Conservation (phyloP, 2,888 invertebrate species). For the Zhengitettix transpicula region DNA sequence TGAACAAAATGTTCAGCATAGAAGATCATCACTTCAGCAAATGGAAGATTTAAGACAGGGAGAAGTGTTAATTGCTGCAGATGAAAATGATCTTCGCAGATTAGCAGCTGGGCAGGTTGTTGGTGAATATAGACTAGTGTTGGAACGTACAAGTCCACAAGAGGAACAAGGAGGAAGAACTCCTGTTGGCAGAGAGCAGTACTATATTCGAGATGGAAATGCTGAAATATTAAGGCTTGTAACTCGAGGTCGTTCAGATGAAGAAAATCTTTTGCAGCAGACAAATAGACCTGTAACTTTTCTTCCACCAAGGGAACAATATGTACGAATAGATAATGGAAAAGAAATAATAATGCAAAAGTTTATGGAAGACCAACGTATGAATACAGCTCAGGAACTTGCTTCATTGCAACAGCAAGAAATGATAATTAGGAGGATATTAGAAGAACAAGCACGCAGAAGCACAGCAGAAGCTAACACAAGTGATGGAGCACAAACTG, state of each 20-base stretch:
- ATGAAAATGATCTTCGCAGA: background rate
- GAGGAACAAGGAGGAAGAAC: background rate
- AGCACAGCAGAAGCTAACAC: background rate
- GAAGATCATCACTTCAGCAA: background rate
- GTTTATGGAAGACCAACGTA: constrained; percentile 58
- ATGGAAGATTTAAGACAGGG: background rate
- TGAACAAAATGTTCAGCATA: background rate
- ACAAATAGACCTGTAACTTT: background rate
- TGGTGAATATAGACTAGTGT: background rate
- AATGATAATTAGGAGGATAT: background rate
- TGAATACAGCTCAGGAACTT: background rate
- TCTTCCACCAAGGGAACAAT: constrained; percentile 24
- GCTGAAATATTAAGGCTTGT: constrained; percentile 67
- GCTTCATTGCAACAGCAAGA: background rate
- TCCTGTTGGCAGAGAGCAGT: constrained; percentile 38
- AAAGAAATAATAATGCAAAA: constrained; percentile 70
- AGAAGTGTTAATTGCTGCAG: background rate
- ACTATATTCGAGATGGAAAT: constrained; percentile 70
- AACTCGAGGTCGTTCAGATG: constrained; percentile 52
- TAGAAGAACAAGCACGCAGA: constrained; percentile 13
- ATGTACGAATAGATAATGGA: constrained; percentile 52
- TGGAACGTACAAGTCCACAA: background rate
- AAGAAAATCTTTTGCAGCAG: constrained; percentile 17
- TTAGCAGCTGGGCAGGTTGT: background rate
- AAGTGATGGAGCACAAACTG: background rate